Evolutionary conservation across 2,113 vertebrate genomes (phyloP), one percentile per base, ranked within the genome.

Genomic region (Xyliphius kryptos): DNA sequence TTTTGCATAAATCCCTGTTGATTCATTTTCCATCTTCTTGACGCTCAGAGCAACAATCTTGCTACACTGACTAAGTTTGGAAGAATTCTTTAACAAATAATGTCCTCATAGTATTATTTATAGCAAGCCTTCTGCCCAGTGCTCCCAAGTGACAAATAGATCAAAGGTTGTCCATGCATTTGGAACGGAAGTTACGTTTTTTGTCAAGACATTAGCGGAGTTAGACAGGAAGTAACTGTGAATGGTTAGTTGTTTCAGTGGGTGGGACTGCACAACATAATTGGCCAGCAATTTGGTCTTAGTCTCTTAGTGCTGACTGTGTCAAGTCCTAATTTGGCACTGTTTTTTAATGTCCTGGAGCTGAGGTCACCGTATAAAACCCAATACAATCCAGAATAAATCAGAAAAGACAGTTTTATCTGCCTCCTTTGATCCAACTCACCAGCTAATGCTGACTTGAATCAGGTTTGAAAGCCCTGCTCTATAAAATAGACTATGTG

Each of bases 191-290:
- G 5, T 61, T 15, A 53, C 16, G 26, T 58, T 12, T 38, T 71
- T 71, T 62, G 53, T 17, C n/a, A 56, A 56, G 53, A 55, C 22
- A 9, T 38, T 19, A 51, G 57, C 5, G 36, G 49, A 59, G 50
- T 16, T 40, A 9, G 40, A 52, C 43, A 62, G 64, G 70, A 72
- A 67, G 37, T 43, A 64, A 3, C 51, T 56, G 26, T 43, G 38
- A 67, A 59, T 55, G 32, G 22, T 43, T 62, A 51, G 58, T 63
- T 67, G 43, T 40, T 63, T 56, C 16, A 52, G 16, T 46, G 69
- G 63, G 63, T 57, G 58, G 61, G 14, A 56, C 49, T 37, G 40
- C 9, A 26, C 3, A 9, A 16, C 10, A n/a, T 67, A 58, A 67
- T 37, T 44, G 43, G 10, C 41, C 55, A 54, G 40, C 40, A 47